phyloP scores from a whole-genome alignment of 1,140 invertebrate genomes.

The Zaprionus inermis region DNA sequence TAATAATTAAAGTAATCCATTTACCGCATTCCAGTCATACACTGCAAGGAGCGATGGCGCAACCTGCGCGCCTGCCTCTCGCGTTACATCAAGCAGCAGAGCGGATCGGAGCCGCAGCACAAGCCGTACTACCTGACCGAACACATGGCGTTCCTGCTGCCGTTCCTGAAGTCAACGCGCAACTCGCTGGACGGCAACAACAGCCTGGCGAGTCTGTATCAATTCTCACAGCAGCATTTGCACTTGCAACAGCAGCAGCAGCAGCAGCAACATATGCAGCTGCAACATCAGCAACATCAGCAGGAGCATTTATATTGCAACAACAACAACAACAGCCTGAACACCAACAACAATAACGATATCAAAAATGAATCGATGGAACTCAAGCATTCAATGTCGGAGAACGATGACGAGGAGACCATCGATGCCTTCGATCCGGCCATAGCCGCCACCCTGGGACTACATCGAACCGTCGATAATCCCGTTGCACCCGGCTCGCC shows the following conservation, averaged over 20 bases:
- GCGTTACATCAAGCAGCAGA: slow-evolving; percentile 80
- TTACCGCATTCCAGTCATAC: slow-evolving; percentile 58
- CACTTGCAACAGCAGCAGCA: slow-evolving; percentile 50
- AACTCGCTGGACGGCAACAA: slow-evolving; percentile 70
- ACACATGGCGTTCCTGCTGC: slow-evolving; percentile 82
- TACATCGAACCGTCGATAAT: slow-evolving; percentile 32
- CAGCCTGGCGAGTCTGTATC: slow-evolving; percentile 63
- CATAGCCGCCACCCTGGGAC: slow-evolving; percentile 51
- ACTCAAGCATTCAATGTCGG: slow-evolving; percentile 73
- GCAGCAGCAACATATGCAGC: slow-evolving; percentile 53
- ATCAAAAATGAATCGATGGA: slow-evolving; percentile 44
- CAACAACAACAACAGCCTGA: slow-evolving; percentile 36
- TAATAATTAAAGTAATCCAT: too few species aligned
- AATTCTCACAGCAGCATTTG: slow-evolving; percentile 65
- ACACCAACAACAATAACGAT: slow-evolving; percentile 39
- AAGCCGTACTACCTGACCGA: slow-evolving; percentile 84
- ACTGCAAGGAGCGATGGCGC: slow-evolving; percentile 83
- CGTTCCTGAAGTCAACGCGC: slow-evolving; percentile 78
- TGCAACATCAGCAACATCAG: slow-evolving; percentile 31
- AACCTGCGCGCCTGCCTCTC: slow-evolving; percentile 82
- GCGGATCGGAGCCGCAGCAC: slow-evolving; percentile 72
- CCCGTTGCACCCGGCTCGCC: slow-evolving; percentile 47
- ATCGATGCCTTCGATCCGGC: slow-evolving; percentile 77
- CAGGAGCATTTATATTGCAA: slow-evolving; percentile 64
- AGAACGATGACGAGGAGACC: slow-evolving; percentile 78